Conservation (phyloP, 2,888 invertebrate species). For the Drosophila borborema region DNA sequence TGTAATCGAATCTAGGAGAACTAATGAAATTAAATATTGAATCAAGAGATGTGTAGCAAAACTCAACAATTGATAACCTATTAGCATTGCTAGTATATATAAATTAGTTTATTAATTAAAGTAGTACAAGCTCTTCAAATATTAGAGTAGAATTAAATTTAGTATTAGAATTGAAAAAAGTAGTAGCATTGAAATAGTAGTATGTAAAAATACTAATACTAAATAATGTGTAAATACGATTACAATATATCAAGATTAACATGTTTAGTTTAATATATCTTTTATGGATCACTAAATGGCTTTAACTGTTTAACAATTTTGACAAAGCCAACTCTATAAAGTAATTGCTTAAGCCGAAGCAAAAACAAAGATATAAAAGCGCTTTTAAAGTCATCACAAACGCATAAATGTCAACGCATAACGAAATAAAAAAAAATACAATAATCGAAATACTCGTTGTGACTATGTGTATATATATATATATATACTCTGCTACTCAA, state of each 20-base stretch:
- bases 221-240: background rate
- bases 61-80: rapidly evolving
- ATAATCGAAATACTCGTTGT: constrained; percentile 11
- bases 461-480: background rate
- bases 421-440: constrained; percentile 27
- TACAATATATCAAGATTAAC: background rate
- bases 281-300: no score
- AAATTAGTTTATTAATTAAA: no score
- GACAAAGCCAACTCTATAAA: background rate
- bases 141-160: no score
- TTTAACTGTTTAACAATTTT: background rate
- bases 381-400: constrained; percentile 63
- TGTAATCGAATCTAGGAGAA: background rate
- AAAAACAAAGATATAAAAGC: constrained; percentile 23
- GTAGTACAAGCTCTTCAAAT: background rate
- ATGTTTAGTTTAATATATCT: background rate
- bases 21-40: background rate
- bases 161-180: no score
- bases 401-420: constrained; percentile 68
- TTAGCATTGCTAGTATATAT: background rate
- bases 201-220: no score
- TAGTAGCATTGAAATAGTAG: no score
- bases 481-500: constrained; percentile 18
- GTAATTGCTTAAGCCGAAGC: constrained; percentile 20
- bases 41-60: background rate